These are phyloP conservation scores for Megastigmus dorsalis DNA, from an alignment of 2,888 invertebrate species.

Conservation along the genomic window DNA sequence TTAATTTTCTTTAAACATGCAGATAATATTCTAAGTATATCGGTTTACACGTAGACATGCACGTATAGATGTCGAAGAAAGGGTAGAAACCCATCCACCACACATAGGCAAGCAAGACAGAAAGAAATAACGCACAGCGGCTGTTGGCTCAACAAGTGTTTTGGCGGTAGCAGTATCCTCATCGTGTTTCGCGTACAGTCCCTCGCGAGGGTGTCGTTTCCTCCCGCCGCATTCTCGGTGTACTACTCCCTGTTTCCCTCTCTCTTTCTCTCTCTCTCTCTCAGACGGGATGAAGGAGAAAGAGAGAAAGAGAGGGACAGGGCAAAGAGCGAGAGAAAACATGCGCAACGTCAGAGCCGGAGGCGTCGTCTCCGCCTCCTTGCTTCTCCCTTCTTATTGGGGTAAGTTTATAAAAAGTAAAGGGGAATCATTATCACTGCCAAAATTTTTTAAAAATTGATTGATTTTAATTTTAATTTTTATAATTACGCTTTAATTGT, in stretches of 20 bases:
- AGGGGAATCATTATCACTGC: too few relatives aligned
- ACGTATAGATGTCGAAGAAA: too few relatives aligned
- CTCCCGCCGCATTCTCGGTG: too few relatives aligned
- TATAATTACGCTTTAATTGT: too few relatives aligned
- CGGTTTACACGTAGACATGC: too few relatives aligned
- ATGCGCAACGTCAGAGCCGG: slow-evolving; percentile 66
- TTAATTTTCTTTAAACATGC: slow-evolving; percentile 8
- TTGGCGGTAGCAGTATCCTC: slow-evolving; percentile 50
- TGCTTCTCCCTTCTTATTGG: slow-evolving; percentile 8
- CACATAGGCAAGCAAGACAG: too few relatives aligned
- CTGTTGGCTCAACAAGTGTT: slow-evolving; percentile 69
- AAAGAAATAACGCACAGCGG: too few relatives aligned
- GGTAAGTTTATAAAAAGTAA: slow-evolving; percentile 21
- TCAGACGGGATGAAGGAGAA: not conserved
- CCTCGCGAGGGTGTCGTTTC: not conserved
- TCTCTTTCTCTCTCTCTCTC: slow-evolving; percentile 45
- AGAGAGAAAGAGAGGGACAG: slow-evolving; percentile 55
- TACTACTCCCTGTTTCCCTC: slow-evolving; percentile 39
- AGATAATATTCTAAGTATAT: not conserved
- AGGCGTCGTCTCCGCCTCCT: slow-evolving; percentile 58
- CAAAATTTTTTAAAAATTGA: too few relatives aligned
- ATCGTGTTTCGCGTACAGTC: not conserved
- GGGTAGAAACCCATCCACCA: too few relatives aligned
- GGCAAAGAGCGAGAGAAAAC: slow-evolving; percentile 56
- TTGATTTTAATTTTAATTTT: too few relatives aligned